Percentiles rank a stretch among this genome's conserved stretches.
These are phyloP conservation scores for Subacronicta megacephala DNA, from an alignment of 2,888 invertebrate species.

Conservation along the genomic window DNA sequence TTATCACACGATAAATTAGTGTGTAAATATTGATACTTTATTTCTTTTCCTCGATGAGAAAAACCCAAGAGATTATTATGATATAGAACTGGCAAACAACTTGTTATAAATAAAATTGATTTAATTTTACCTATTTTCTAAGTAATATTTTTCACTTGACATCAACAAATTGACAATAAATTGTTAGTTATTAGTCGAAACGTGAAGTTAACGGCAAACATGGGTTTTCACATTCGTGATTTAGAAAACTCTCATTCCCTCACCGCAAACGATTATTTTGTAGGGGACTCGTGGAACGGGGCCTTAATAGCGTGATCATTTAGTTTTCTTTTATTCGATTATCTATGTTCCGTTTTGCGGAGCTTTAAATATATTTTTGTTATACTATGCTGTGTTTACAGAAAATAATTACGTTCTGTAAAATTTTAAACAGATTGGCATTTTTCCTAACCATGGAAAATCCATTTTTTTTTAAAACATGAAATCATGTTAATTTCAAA, in stretches of 20 bases:
- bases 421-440: no score
- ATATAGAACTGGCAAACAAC: no score
- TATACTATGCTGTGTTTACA: background rate
- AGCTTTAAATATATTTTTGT: background rate
- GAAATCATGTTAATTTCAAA: no score
- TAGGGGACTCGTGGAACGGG: slow-evolving; percentile 62
- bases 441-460: no score
- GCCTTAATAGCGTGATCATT: slow-evolving; percentile 73
- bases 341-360: slow-evolving; percentile 36
- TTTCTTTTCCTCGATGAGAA: background rate
- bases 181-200: slow-evolving; percentile 64
- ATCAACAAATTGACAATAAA: slow-evolving; percentile 39
- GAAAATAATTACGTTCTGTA: no score
- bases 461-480: no score
- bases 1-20: slow-evolving; percentile 27
- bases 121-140: slow-evolving; percentile 11
- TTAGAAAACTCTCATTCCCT: slow-evolving; percentile 80
- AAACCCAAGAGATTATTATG: no score
- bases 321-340: slow-evolving; percentile 72
- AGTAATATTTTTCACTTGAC: slow-evolving; percentile 32
- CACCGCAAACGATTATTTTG: slow-evolving; percentile 87
- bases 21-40: no score
- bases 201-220: slow-evolving; percentile 66
- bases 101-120: no score
- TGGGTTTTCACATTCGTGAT: slow-evolving; percentile 84